phyloP scores from a whole-genome alignment of 2,113 vertebrate genomes.

The Gymnarchus niloticus region DNA sequence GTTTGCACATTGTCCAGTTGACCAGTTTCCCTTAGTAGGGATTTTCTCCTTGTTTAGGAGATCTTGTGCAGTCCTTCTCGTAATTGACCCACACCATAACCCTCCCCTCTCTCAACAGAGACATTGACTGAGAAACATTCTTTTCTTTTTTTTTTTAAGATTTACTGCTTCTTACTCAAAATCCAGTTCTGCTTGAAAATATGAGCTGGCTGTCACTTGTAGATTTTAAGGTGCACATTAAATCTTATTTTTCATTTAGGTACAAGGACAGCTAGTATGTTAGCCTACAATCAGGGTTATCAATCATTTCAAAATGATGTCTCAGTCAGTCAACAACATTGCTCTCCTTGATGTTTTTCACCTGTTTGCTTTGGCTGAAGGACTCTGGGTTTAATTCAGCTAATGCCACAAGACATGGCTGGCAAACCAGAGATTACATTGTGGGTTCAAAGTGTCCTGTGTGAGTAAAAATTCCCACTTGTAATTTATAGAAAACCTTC shows the following conservation, averaged over 20 bases:
- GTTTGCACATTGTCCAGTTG: not conserved
- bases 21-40: not conserved
- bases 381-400: not conserved
- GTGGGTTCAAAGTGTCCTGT: no score
- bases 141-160: not conserved
- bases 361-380: not conserved
- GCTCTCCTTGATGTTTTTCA: not conserved
- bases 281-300: not conserved
- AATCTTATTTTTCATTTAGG: not conserved
- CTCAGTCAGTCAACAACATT: not conserved
- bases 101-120: not conserved
- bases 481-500: not conserved
- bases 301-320: not conserved
- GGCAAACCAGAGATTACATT: no score
- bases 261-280: not conserved
- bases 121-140: not conserved
- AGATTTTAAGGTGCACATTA: not conserved
- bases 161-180: not conserved
- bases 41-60: not conserved
- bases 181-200: not conserved
- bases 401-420: no score
- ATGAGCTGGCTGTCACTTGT: not conserved
- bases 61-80: not conserved
- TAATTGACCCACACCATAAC: not conserved
- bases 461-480: no score